Conservation (phyloP, 2,113 vertebrate species). For the Ceyx melanurus region DNA sequence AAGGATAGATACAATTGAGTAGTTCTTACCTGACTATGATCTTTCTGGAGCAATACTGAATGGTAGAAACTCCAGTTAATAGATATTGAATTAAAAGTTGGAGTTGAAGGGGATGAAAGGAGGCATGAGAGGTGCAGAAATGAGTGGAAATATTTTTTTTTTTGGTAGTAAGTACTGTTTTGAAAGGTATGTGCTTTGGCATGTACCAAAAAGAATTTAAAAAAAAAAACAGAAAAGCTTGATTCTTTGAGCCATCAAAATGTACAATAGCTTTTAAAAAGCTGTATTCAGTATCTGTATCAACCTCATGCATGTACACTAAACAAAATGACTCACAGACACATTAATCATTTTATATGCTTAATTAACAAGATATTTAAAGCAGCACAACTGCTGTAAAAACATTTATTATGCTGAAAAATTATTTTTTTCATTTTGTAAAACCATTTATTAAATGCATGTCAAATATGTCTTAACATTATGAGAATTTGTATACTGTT, state of each 20-base stretch:
- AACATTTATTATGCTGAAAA: slow-evolving; percentile 25
- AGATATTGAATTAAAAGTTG: background rate
- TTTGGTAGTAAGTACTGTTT: background rate
- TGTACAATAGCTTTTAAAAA: slow-evolving; percentile 22
- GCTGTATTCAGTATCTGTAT: background rate
- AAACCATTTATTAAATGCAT: slow-evolving; percentile 13
- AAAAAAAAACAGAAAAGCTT: background rate
- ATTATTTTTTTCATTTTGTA: background rate
- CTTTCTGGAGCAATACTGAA: background rate
- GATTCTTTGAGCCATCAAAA: slow-evolving; percentile 29
- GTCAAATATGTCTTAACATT: background rate
- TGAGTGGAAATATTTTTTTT: background rate
- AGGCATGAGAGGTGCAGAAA: background rate
- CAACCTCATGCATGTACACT: slow-evolving; percentile 14
- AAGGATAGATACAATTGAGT: background rate
- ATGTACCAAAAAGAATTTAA: background rate
- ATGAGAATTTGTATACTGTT: background rate
- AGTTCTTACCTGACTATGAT: background rate
- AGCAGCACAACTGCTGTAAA: background rate
- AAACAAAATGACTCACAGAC: slow-evolving; percentile 10
- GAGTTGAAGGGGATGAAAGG: background rate
- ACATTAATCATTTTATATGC: background rate
- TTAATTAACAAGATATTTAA: slow-evolving; percentile 11
- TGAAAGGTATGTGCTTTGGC: background rate
- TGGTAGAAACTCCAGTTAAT: background rate